Conservation (phyloP, 2,113 vertebrate species). For the Dryoscopus gambensis region DNA sequence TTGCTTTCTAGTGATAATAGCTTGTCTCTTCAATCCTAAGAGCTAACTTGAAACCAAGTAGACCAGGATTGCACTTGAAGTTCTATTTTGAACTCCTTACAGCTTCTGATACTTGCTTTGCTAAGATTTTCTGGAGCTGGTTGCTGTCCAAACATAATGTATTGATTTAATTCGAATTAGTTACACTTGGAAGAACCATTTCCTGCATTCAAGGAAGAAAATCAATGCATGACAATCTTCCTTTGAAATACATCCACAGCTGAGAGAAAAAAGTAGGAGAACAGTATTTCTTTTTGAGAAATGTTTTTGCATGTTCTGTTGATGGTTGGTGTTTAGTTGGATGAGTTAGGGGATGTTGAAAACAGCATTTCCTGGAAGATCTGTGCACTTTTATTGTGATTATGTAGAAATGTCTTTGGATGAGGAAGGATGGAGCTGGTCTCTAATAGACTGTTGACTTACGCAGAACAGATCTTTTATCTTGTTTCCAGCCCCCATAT, state of each 20-base stretch:
- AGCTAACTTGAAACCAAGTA: neutral
- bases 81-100: neutral
- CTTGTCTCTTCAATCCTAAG: neutral
- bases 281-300: neutral
- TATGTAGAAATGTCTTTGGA: neutral
- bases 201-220: neutral
- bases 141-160: neutral
- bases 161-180: neutral
- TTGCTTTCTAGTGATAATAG: neutral
- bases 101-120: neutral
- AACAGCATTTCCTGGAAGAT: neutral
- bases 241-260: neutral
- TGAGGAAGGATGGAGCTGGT: neutral
- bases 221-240: neutral
- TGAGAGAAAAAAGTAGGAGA: neutral
- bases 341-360: neutral
- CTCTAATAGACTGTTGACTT: neutral
- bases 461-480: neutral
- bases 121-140: neutral
- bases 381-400: neutral
- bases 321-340: neutral
- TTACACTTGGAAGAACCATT: conserved; percentile 21
- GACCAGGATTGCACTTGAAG: neutral
- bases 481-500: neutral
- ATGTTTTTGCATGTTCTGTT: neutral